Base-by-base conservation (phyloP, 2,797 vertebrate genomes). In the Synaphobranchus kaupii region DNA sequence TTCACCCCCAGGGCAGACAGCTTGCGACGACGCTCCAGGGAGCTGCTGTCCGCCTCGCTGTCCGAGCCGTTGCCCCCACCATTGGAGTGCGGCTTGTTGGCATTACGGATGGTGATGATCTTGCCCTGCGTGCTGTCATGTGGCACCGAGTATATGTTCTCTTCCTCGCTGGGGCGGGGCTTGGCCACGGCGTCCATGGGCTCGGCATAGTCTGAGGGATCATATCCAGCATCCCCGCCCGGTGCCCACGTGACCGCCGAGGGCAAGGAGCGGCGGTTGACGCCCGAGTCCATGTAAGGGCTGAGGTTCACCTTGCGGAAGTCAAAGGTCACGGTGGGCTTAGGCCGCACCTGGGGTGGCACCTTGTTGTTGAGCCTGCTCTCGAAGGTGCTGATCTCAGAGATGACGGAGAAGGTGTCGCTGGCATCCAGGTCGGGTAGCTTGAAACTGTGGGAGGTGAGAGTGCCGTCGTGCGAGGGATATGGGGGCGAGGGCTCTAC, bases 101-200 rank as follows among this genome's bases (percentile, higher is more conserved):
- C 97, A 60, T 99, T 99, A 6, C 98, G 96, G 76, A 99, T 96
- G 89, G 98, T 99, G 92, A 99, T 99, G 89, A 99, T 99, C 90
- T 99, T 99, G 86, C 98, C 98, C 89, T 99, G 98, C 68, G 98
- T 99, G 94, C 98, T 99, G 94, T 99, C 98, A 0, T 99, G 98
- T 0, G 98, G 98, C 54, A 99, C 98, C 0, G 98, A 98, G 93
- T 99, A 99, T 90, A 99, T 99, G 90, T 96, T 99, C 91, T 99
- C 98, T 87, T 99, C 98, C 89, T 99, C 98, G 63, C 97, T 97
- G 0, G 93, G 96, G 44, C 97, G 94, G 0, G 97, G 98, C 90
- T 98, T 99, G 56, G 94, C 97, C 90, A 99, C 97, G 0, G 98
- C 98, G 31, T 99, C 98, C 95, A 98, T 96, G 0, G 98, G 98